Conservation (phyloP, 1,140 invertebrate species). For the Brachionus angularis region DNA sequence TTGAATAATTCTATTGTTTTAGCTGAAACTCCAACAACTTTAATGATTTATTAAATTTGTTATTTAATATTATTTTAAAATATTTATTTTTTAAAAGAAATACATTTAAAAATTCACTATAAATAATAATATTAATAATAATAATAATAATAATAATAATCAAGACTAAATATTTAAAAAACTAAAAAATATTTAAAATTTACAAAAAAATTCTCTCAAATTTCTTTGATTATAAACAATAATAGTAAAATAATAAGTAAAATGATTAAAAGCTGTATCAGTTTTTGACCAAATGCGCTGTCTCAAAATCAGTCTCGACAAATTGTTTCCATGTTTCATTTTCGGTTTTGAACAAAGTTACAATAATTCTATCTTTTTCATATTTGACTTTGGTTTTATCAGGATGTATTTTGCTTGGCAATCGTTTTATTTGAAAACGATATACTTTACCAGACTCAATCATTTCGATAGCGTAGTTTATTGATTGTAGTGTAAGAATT, state of each 20-base stretch:
- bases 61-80: too few species aligned
- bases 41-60: too few species aligned
- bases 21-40: too few species aligned
- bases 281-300: slow-evolving; percentile 23
- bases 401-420: neutral
- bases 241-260: neutral
- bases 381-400: slow-evolving; percentile 33
- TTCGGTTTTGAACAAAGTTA: neutral
- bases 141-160: too few species aligned
- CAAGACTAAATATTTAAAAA: too few species aligned
- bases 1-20: too few species aligned
- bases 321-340: slow-evolving; percentile 19
- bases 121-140: too few species aligned
- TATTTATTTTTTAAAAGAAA: too few species aligned
- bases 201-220: too few species aligned
- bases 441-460: neutral
- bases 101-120: too few species aligned
- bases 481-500: neutral
- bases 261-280: neutral
- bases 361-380: neutral
- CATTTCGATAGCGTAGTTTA: slow-evolving; percentile 13
- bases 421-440: slow-evolving; percentile 20
- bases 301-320: slow-evolving; percentile 28
- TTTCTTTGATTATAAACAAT: too few species aligned
- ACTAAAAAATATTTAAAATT: too few species aligned